These are phyloP conservation scores for Elachura formosa DNA, from an alignment of 2,113 vertebrate genomes.

Conservation along the genomic window DNA sequence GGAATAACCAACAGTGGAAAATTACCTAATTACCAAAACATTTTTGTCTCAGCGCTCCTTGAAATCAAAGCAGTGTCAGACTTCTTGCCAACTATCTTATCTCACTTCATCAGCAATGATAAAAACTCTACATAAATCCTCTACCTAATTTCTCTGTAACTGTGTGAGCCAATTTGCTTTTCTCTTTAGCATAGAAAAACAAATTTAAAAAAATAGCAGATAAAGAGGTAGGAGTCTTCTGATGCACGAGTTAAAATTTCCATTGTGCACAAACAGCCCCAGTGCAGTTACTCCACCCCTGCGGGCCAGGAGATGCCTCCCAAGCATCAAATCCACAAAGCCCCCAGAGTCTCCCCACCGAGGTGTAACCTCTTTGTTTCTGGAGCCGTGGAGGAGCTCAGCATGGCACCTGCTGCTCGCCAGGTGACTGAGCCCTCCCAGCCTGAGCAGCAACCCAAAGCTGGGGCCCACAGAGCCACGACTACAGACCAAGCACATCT, in stretches of 20 bases:
- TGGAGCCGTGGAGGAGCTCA: background rate
- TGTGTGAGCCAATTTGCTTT: background rate
- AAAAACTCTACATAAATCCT: constrained; percentile 11
- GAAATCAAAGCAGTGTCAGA: constrained; percentile 41
- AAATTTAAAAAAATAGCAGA: background rate
- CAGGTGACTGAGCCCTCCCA: background rate
- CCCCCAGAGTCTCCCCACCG: no score
- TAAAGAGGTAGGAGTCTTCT: background rate
- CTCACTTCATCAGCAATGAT: constrained; percentile 30
- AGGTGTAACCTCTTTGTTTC: background rate
- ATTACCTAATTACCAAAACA: constrained; percentile 47
- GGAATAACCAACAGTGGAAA: constrained; percentile 34
- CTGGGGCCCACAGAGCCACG: background rate
- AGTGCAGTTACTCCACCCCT: background rate
- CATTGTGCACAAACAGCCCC: background rate
- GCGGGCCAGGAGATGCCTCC: background rate
- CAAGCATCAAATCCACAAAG: background rate
- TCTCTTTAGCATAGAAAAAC: background rate
- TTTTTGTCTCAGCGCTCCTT: constrained; percentile 19
- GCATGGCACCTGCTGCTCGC: background rate
- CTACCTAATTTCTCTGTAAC: background rate
- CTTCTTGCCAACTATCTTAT: constrained; percentile 26
- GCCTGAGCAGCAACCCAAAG: background rate
- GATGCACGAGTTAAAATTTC: background rate
- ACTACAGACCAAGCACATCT: background rate